These are phyloP conservation scores for Hyla sarda DNA, from an alignment of 2,113 vertebrate species.

Conservation along the genomic window DNA sequence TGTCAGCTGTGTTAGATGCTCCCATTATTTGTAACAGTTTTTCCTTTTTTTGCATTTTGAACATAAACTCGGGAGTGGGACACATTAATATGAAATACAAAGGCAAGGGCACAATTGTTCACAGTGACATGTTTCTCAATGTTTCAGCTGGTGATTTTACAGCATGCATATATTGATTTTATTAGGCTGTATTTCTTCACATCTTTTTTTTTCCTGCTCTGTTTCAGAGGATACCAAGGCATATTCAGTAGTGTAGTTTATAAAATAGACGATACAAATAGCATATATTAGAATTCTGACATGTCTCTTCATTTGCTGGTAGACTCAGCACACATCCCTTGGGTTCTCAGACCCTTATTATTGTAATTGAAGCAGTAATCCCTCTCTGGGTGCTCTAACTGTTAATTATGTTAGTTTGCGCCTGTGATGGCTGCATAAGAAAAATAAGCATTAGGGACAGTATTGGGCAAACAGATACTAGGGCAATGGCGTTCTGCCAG, in stretches of 20 bases:
- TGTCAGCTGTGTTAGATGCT: not conserved
- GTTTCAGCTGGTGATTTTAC: slow-evolving; percentile 56
- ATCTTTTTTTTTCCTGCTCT: slow-evolving; percentile 19
- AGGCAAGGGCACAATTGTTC: slow-evolving; percentile 56
- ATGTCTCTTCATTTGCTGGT: slow-evolving; percentile 41
- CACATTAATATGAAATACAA: slow-evolving; percentile 56
- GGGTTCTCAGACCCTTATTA: slow-evolving; percentile 38
- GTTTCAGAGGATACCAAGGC: slow-evolving; percentile 5
- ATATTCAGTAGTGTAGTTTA: slow-evolving; percentile 40
- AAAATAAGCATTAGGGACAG: slow-evolving; percentile 43
- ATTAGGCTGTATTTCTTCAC: slow-evolving; percentile 56
- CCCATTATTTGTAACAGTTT: slow-evolving; percentile 50
- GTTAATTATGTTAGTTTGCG: slow-evolving; percentile 49
- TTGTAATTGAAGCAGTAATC: slow-evolving; percentile 51
- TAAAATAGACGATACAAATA: slow-evolving; percentile 53
- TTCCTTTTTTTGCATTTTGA: slow-evolving; percentile 50
- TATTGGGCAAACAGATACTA: slow-evolving; percentile 54
- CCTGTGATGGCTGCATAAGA: slow-evolving; percentile 39
- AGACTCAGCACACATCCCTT: slow-evolving; percentile 4
- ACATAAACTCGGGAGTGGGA: slow-evolving; percentile 47
- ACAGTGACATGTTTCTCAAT: slow-evolving; percentile 52
- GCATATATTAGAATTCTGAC: slow-evolving; percentile 55
- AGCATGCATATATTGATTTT: slow-evolving; percentile 58
- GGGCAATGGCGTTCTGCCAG: slow-evolving; percentile 48
- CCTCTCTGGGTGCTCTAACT: slow-evolving; percentile 40